Conservation (phyloP, 1,140 invertebrate species). For the Dryas iulia region DNA sequence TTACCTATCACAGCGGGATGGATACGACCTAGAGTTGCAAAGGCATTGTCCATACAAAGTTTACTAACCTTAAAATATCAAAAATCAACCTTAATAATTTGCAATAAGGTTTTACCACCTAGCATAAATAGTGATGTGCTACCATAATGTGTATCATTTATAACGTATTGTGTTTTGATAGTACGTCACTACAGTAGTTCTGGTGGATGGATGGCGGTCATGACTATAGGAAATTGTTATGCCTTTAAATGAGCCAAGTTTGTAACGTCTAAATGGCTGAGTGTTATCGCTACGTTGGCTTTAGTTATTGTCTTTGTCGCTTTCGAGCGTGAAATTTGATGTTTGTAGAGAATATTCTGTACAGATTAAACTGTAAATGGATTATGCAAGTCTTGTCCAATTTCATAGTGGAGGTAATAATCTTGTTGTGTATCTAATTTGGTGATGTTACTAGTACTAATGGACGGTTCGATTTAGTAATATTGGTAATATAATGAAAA, state of each 20-base stretch:
- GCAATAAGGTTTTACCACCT: not conserved
- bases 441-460: too few species aligned
- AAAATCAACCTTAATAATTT: not conserved
- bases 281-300: not conserved
- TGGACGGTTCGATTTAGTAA: too few species aligned
- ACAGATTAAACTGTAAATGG: constrained; percentile 1
- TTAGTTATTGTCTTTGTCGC: constrained; percentile 8
- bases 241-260: constrained; percentile 2
- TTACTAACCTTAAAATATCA: not conserved
- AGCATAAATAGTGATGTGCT: not conserved
- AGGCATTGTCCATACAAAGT: not conserved
- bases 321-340: not conserved
- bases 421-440: too few species aligned
- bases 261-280: not conserved
- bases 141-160: constrained; percentile 9
- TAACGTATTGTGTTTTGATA: constrained; percentile 11
- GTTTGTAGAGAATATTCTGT: not conserved
- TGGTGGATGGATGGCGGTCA: not conserved
- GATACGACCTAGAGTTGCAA: not conserved
- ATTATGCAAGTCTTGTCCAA: too few species aligned
- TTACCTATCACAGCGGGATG: constrained; percentile 4
- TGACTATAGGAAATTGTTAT: constrained; percentile 7
- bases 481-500: too few species aligned
- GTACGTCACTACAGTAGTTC: constrained; percentile 7
- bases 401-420: too few species aligned